Evolutionary conservation across 2,888 invertebrate species (phyloP), one percentile per base, ranked within the genome.

Genomic region (Cabera pusaria): DNA sequence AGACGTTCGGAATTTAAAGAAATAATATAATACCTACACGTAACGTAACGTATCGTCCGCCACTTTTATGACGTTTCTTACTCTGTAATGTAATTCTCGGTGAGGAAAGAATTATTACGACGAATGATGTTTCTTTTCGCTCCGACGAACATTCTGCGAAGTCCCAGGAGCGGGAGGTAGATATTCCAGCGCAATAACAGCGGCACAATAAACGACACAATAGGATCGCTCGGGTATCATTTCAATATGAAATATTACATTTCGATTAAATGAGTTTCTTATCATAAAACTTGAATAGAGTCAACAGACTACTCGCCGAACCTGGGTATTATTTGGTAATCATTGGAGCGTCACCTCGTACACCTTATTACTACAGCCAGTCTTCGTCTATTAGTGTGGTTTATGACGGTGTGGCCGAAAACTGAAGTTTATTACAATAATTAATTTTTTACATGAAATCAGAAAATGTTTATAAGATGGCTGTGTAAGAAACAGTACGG

Each of bases 31-130:
- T 36, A 23, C 31, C 35, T 24, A 36, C 41, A n/a, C n/a, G n/a
- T n/a, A n/a, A 28, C 35, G 23, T 26, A 28, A 39, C 17, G 22
- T 32, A 19, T 28, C 32, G 41, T 33, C 32, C 31, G 33, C 23
- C 26, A 34, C 26, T 37, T 36, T 32, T 40, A 43, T 17, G 23
- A 31, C 19, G 19, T 28, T 38, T 46, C 27, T 5, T 27, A 11
- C 22, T 17, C 10, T 18, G 25, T 16, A 24, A n/a, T n/a, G n/a
- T n/a, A n/a, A n/a, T n/a, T n/a, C 7, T 6, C 32, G 23, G 23
- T 14, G 27, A 5, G 42, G 27, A 36, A 27, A 35, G 25, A 32
- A 36, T 32, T 36, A 28, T 23, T 11, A 12, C 26, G 28, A n/a
- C 5, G 14, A 20, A 9, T 34, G 21, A 34, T 12, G 11, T 27